Evolutionary conservation across 2,113 vertebrate species (phyloP), one percentile per base, ranked within the genome.

Genomic region (Pteronura brasiliensis): DNA sequence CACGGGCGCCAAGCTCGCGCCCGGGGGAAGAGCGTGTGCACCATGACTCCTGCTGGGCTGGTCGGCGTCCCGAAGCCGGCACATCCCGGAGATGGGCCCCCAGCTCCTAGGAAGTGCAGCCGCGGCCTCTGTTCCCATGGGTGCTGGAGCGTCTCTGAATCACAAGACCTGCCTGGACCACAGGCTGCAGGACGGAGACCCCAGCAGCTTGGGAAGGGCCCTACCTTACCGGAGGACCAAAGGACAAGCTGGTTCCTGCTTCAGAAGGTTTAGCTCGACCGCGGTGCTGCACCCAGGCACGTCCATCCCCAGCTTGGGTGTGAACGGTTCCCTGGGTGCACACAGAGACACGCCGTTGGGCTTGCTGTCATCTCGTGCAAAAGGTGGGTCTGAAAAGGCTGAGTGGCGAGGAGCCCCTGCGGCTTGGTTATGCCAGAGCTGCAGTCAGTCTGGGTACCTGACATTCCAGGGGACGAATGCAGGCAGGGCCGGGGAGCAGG

Each of bases 51-150:
- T 15, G n/a, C 20, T 25, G 5, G 14, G 61, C 25, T n/a, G 10
- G 13, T 17, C 52, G 2, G 52, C 17, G 2, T 6, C 52, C 52
- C 17, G 5, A 6, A 55, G 17, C 17, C 17, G 1, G 52, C 52
- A 18, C 17, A 55, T 55, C 18, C 42, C 11, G 0, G 44, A 47
- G 59, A 23, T 49, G 31, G 34, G 25, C 23, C 42, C 34, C 67
- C 67, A 25, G 1, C 20, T 31, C 29, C 25, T 10, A 25, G 23
- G 44, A 69, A 27, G 13, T 72, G 27, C 63, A 49, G 25, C 63
- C 7, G 6, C 27, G 21, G 23, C 7, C 13, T 2, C 6, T 3
- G n/a, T 9, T 44, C 17, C 42, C 18, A 0, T 9, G 34, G 69
- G 18, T 6, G 14, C 36, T 20, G 6, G 76, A 29, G 52, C 1